phyloP scores from a whole-genome alignment of 1,140 invertebrate genomes.

The Lordiphosa collinella region DNA sequence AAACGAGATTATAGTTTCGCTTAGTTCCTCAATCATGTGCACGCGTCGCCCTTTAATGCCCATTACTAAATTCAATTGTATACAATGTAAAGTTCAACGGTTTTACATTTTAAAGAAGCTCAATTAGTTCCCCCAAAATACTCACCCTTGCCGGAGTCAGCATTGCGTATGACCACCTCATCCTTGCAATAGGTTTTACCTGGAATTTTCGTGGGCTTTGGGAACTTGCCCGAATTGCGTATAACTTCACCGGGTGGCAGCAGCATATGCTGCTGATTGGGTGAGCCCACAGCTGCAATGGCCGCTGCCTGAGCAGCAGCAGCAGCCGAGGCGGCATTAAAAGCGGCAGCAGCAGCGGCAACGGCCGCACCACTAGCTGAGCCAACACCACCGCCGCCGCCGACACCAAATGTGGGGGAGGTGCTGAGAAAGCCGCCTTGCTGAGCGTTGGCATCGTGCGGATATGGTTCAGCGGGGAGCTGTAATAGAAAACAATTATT shows the following conservation, averaged over 20 bases:
- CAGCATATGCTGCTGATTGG: slow-evolving; percentile 79
- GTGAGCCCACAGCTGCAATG: slow-evolving; percentile 71
- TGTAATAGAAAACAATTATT: too few species aligned
- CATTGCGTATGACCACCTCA: slow-evolving; percentile 95
- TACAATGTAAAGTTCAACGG: background rate
- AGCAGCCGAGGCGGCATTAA: slow-evolving; percentile 61
- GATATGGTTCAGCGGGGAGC: slow-evolving; percentile 63
- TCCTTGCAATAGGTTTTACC: slow-evolving; percentile 96
- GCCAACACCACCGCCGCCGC: slow-evolving; percentile 40
- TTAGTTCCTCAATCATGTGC: slow-evolving; percentile 98
- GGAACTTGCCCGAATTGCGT: slow-evolving; percentile 92
- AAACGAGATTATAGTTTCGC: slow-evolving; percentile 98
- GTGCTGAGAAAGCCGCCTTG: slow-evolving; percentile 75
- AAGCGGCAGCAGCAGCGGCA: slow-evolving; percentile 54
- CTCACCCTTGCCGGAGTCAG: slow-evolving; percentile 96
- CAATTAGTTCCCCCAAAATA: slow-evolving; percentile 2
- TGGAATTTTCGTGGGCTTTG: slow-evolving; percentile 92
- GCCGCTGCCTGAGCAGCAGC: slow-evolving; percentile 71
- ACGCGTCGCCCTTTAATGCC: slow-evolving; percentile 98
- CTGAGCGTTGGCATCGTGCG: slow-evolving; percentile 59
- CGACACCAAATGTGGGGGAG: slow-evolving; percentile 78
- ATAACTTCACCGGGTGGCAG: slow-evolving; percentile 90
- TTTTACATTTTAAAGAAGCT: background rate
- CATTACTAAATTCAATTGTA: slow-evolving; percentile 88
- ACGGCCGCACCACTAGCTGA: slow-evolving; percentile 22